Percentiles rank a stretch among this genome's conserved stretches.
phyloP scores from a whole-genome alignment of 2,797 vertebrate genomes.

The Coccyzus lansbergi region DNA sequence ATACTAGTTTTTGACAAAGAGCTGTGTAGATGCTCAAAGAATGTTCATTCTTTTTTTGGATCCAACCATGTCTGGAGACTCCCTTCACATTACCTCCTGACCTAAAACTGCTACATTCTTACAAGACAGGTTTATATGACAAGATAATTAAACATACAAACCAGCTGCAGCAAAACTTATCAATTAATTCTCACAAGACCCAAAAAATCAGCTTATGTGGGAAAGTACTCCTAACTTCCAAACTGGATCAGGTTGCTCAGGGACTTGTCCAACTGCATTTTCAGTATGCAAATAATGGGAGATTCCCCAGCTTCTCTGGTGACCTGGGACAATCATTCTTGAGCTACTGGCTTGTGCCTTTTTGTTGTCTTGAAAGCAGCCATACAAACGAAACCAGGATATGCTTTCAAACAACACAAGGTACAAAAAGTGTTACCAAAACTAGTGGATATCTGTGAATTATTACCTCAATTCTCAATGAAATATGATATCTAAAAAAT shows the following conservation, averaged over 20 bases:
- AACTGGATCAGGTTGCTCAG: not conserved
- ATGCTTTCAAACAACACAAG: no score
- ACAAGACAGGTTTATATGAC: no score
- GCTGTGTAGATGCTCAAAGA: no score
- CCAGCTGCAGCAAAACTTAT: no score
- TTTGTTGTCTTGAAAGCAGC: not conserved
- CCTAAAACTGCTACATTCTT: no score
- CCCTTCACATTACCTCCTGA: no score
- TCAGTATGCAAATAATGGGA: not conserved
- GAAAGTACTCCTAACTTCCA: not conserved
- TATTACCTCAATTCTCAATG: not conserved
- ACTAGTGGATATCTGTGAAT: not conserved
- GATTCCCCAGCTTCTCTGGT: not conserved
- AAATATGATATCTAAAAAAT: not conserved
- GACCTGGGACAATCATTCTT: not conserved
- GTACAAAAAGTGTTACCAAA: not conserved
- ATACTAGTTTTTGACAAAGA: no score
- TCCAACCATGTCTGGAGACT: no score
- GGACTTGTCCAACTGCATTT: not conserved
- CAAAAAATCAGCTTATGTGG: not conserved
- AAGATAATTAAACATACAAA: no score
- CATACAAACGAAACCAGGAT: no score
- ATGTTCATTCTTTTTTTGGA: no score
- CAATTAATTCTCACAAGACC: no score
- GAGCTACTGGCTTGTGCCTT: not conserved